Evolutionary conservation across 2,888 invertebrate genomes (phyloP).

Genomic region (Cordilura impudica): DNA sequence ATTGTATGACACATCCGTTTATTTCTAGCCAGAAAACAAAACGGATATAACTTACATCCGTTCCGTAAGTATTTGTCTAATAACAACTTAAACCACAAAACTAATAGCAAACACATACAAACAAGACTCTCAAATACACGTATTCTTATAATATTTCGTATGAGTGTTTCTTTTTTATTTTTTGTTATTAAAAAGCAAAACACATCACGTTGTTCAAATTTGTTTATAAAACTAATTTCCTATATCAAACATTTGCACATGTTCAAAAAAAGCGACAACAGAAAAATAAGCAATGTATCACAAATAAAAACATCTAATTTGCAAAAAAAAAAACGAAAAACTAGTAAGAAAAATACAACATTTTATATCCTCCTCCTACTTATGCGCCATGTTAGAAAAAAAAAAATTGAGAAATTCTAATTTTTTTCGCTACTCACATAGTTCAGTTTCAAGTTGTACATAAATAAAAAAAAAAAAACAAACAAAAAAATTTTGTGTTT

Average conservation of each 20-base stretch:
- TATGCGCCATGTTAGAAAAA: not conserved
- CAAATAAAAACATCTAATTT: constrained; percentile 24
- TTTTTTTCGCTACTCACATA: not conserved
- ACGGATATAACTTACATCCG: constrained; percentile 52
- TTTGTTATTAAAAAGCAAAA: not conserved
- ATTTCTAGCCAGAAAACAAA: constrained; percentile 27
- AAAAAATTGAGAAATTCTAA: not conserved
- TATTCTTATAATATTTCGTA: not conserved
- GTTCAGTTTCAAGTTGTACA: not conserved
- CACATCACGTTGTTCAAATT: constrained; percentile 44
- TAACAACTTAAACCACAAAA: constrained; percentile 29
- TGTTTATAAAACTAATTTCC: constrained; percentile 55
- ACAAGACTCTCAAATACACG: not conserved
- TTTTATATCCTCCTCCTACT: constrained; percentile 3
- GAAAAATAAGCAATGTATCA: constrained; percentile 3
- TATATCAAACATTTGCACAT: constrained; percentile 15
- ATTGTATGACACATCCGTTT: constrained; percentile 41
- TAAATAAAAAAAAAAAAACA: not conserved
- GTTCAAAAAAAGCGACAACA: not conserved
- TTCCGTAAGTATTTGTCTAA: constrained; percentile 50
- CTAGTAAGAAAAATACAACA: not conserved
- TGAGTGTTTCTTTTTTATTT: not conserved
- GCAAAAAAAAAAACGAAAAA: constrained; percentile 2
- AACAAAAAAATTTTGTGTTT: constrained; percentile 29
- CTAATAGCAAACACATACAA: not conserved